phyloP scores from a whole-genome alignment of 2,888 invertebrate species.

The Argyresthia albistria region DNA sequence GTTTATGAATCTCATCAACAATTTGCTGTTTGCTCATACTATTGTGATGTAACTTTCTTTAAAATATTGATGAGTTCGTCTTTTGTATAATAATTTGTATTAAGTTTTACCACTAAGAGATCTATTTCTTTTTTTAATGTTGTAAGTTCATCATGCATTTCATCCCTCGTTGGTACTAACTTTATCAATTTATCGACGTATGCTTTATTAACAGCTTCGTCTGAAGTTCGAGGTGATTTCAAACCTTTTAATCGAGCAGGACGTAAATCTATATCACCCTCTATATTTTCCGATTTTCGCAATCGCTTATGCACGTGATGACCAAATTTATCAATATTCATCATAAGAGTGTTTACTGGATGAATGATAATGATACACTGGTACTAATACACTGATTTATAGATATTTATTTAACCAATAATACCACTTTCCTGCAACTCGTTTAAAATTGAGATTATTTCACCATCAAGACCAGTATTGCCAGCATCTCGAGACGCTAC shows the following conservation, averaged over 20 bases:
- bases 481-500: constrained; percentile 16
- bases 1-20: constrained; percentile 17
- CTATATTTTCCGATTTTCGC: neutral
- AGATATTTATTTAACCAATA: constrained; percentile 1
- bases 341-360: neutral
- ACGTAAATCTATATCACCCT: neutral
- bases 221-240: neutral
- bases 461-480: constrained; percentile 16
- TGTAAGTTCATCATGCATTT: neutral
- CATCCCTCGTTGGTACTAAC: neutral
- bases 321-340: neutral
- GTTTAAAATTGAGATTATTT: constrained; percentile 32
- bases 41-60: neutral
- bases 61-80: neutral
- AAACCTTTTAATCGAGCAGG: neutral
- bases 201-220: neutral
- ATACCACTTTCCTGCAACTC: constrained; percentile 15
- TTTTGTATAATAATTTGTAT: neutral
- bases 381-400: neutral
- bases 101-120: neutral
- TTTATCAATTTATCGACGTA: neutral
- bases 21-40: neutral
- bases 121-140: neutral
- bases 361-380: neutral
- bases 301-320: neutral